A percentile compares a stretch with the other conserved stretches of the same genome.
Evolutionary conservation across 2,797 vertebrate species (phyloP).

Genomic region (Scolopax bukidnonensis): DNA sequence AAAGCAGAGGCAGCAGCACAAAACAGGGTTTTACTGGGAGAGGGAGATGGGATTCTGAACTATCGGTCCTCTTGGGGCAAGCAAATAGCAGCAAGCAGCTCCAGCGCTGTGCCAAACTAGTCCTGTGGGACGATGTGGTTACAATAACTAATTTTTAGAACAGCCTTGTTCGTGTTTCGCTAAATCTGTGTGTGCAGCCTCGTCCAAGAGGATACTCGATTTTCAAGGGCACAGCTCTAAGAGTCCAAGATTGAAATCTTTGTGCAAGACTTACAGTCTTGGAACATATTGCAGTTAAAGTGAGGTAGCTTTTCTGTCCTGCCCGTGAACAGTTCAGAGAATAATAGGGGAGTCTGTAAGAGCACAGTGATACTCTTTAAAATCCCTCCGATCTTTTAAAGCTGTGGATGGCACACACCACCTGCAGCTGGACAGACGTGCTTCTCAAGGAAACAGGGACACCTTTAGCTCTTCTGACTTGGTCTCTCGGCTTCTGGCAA

Average conservation of each 20-base stretch:
- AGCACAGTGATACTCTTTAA: background rate
- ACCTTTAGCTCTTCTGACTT: background rate
- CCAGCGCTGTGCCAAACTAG: background rate
- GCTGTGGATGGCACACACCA: rapidly evolving
- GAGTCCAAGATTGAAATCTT: background rate
- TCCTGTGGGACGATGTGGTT: background rate
- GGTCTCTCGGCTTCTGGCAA: background rate
- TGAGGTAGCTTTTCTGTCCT: background rate
- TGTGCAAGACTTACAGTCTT: background rate
- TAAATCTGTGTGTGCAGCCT: background rate
- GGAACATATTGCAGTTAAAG: background rate
- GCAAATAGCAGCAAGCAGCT: conserved; percentile 39
- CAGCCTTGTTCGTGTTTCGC: background rate
- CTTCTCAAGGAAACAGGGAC: background rate
- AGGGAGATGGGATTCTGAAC: background rate
- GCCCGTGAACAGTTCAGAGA: background rate
- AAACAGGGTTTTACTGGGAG: background rate
- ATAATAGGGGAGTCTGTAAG: background rate
- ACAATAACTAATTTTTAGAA: conserved; percentile 32
- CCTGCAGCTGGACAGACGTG: background rate
- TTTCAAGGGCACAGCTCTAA: background rate
- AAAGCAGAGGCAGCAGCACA: conserved; percentile 7
- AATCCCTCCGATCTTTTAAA: background rate
- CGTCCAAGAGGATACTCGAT: background rate
- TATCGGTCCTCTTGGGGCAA: background rate